Base-by-base conservation (phyloP, 2,888 invertebrate species). In the Tetragonisca angustula region DNA sequence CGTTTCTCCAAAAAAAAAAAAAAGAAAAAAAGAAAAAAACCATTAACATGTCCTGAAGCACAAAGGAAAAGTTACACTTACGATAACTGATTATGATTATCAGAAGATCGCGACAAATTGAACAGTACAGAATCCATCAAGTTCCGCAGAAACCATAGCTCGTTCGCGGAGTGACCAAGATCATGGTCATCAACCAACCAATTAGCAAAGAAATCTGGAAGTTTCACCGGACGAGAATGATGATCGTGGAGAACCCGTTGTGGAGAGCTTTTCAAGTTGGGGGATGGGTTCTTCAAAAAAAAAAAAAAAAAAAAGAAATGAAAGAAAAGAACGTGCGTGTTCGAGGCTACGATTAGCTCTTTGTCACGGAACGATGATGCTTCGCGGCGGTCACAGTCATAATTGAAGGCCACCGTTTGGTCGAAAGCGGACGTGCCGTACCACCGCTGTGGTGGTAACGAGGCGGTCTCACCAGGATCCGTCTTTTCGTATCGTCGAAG, bases 371-470 rank as follows among this genome's bases (percentile, higher is more conserved):
- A 70, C 65, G 76, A 71, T 68, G 81, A 81, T 80, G 80, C 61
- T 65, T 59, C 70, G n/a, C 64, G 76, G 59, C 59, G 68, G 82
- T 78, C 78, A 79, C 78, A 79, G 59, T 36, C 69, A 32, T 78
- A 77, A 76, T 73, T 67, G 87, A 88, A 88, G 88, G 88, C 59
- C 85, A 70, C 50, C 69, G 68, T 80, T 83, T 67, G 73, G 64
- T 75, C 72, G 83, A 84, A 85, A 88, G 81, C 79, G 84, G 73
- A 84, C 69, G 32, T 32, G 17, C 52, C 49, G 43, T 2, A 17
- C 24, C 19, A 24, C 70, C 17, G 15, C 11, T 32, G 32, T 4
- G 43, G 43, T 54, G 62, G 62, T 69, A 69, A 64, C 81, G 79
- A 62, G 83, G 59, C 56, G 76, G 72, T 36, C 72, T 68, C 21